Percentiles rank a stretch among this genome's conserved stretches.
Conservation (phyloP, 1,140 invertebrate genomes). For the Caenorhabditis inopinata region DNA sequence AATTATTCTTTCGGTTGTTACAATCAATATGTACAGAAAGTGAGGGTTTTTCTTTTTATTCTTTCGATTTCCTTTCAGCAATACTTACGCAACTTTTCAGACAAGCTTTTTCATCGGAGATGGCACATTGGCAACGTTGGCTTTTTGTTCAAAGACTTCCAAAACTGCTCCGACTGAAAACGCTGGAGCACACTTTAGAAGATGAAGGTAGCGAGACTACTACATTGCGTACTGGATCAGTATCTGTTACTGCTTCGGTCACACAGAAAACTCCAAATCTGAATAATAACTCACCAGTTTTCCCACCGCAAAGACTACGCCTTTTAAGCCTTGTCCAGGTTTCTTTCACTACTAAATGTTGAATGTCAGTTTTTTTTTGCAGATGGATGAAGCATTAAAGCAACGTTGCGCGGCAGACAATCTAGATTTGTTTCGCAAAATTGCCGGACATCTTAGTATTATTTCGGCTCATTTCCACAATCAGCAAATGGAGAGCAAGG, state of each 20-base stretch:
- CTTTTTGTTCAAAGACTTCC: slow-evolving; percentile 37
- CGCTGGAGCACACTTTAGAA: background rate
- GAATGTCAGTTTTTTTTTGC: background rate
- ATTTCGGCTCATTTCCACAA: slow-evolving; percentile 40
- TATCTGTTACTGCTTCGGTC: background rate
- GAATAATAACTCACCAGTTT: background rate
- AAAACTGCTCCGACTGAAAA: slow-evolving; percentile 33
- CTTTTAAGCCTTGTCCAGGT: slow-evolving; percentile 37
- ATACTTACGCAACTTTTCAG: background rate
- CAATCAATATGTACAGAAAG: slow-evolving; percentile 92
- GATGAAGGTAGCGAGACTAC: background rate
- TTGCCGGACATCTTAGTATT: slow-evolving; percentile 28
- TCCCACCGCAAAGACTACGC: slow-evolving; percentile 46
- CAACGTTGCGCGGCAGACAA: slow-evolving; percentile 11
- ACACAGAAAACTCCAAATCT: slow-evolving; percentile 46
- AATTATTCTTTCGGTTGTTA: slow-evolving; percentile 94
- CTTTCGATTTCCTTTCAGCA: too few relatives aligned
- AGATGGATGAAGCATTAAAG: slow-evolving; percentile 41
- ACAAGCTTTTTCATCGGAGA: slow-evolving; percentile 37
- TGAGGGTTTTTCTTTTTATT: slow-evolving; percentile 24
- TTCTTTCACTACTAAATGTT: background rate
- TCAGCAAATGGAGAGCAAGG: slow-evolving; percentile 42
- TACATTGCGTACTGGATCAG: background rate
- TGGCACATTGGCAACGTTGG: slow-evolving; percentile 33
- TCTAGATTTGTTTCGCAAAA: slow-evolving; percentile 36